These are phyloP conservation scores for Parapristionchus giblindavisi DNA, from an alignment of 2,888 invertebrate species.

Conservation along the genomic window DNA sequence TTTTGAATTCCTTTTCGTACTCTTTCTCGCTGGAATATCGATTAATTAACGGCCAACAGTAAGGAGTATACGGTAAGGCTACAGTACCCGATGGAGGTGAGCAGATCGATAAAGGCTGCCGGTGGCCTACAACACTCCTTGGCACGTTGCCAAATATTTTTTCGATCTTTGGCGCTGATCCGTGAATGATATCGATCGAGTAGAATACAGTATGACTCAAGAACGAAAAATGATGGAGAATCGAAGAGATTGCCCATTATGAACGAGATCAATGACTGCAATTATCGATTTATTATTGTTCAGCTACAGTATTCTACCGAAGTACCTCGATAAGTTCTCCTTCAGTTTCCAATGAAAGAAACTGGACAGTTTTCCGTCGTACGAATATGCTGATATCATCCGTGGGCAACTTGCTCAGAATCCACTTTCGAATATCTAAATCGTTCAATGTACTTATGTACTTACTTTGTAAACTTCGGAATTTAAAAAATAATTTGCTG, in stretches of 20 bases:
- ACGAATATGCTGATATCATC: conserved; percentile 33
- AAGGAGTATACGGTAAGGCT: too few relatives aligned
- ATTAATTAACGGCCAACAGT: not conserved
- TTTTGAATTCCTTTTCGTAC: not conserved
- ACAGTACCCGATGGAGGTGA: conserved; percentile 21
- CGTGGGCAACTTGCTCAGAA: conserved; percentile 1
- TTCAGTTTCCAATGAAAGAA: conserved; percentile 27
- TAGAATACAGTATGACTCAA: conserved; percentile 23
- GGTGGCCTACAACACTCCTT: not conserved
- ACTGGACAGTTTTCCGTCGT: conserved; percentile 5
- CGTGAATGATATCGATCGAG: not conserved
- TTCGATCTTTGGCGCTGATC: not conserved
- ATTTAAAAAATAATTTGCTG: too few relatives aligned
- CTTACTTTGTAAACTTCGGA: too few relatives aligned
- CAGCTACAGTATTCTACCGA: too few relatives aligned
- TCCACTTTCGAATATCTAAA: conserved; percentile 10
- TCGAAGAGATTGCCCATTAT: conserved; percentile 2
- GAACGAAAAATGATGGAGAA: conserved; percentile 19
- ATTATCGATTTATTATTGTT: not conserved
- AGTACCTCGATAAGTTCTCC: not conserved
- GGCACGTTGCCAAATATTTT: conserved; percentile 17
- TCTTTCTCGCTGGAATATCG: not conserved
- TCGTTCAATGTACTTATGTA: too few relatives aligned
- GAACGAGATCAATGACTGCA: not conserved
- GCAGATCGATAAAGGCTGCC: conserved; percentile 9